Evolutionary conservation across 2,113 vertebrate species (phyloP), one percentile per base, ranked within the genome.

Genomic region (Xiphias gladius): DNA sequence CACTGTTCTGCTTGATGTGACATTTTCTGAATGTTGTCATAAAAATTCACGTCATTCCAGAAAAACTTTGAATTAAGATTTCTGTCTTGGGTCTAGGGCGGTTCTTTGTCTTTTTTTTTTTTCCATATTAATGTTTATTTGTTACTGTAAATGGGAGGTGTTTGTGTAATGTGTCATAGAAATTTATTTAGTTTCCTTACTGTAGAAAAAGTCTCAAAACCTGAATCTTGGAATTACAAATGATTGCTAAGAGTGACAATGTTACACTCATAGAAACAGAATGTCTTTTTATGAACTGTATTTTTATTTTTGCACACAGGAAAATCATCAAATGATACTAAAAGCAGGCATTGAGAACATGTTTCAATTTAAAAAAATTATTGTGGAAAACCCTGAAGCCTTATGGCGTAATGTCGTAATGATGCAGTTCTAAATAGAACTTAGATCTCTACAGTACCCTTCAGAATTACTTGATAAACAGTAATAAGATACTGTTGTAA

Each of bases 291-390:
- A 32, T 39, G 37, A 4, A 35, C 32, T 72, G 52, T 70, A 13
- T 82, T 75, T 82, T 55, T 59, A 32, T 13, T n/a, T 83, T 55
- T 66, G 63, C 48, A 30, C 70, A 5, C n/a, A 41, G 57, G 20
- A 13, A 70, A 83, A 30, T 68, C 52, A 54, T 77, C 13, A n/a
- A 20, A 28, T 79, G 32, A 66, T 70, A 30, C 30, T 55, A 26
- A 39, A 62, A 63, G 37, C 7, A 70, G 58, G 26, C 43, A 37
- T 58, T 72, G 48, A 37, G 17, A 67, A 37, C 16, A 41, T 20
- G 30, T 63, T 75, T 72, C 48, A 9, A 66, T 43, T 50, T 69
- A 4, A 43, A 63, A 50, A 20, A 22, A 3, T 12, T 12, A 28
- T 8, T 0, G 26, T 57, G 17, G 48, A 58, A 50, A 58, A 35